Percentiles rank a stretch among this genome's conserved stretches.
phyloP scores from a whole-genome alignment of 2,888 invertebrate genomes.

The Eristalis arbustorum region DNA sequence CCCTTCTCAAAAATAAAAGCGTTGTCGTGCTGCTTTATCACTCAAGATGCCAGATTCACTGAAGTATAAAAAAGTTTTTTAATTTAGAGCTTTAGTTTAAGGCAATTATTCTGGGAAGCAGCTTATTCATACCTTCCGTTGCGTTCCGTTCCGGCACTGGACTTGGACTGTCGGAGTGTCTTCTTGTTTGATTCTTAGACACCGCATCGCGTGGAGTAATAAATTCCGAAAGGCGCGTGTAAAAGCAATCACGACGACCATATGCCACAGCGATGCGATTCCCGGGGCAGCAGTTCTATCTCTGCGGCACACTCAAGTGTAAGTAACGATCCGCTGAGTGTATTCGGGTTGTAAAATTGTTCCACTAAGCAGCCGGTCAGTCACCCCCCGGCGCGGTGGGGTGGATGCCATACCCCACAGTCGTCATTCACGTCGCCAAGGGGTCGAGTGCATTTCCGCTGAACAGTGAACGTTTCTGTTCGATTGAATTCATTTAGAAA shows the following conservation, averaged over 20 bases:
- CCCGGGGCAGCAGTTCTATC: background rate
- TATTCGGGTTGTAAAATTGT: constrained; percentile 25
- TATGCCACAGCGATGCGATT: constrained; percentile 37
- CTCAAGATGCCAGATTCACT: constrained; percentile 9
- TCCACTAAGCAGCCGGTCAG: constrained; percentile 29
- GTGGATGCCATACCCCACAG: background rate
- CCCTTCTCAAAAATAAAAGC: constrained; percentile 15
- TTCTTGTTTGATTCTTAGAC: background rate
- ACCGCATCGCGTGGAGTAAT: constrained; percentile 29
- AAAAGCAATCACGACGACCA: constrained; percentile 62
- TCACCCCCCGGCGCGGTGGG: background rate
- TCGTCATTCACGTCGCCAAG: background rate
- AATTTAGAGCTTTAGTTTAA: constrained; percentile 62
- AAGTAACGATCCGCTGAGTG: constrained; percentile 8
- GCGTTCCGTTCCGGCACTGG: background rate
- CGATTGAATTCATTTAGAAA: constrained; percentile 66
- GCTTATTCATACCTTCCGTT: background rate
- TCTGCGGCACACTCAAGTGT: constrained; percentile 30
- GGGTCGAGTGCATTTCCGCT: constrained; percentile 16
- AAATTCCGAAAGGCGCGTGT: constrained; percentile 56
- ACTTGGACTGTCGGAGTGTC: constrained; percentile 15
- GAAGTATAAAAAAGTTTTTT: constrained; percentile 59
- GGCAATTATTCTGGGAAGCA: constrained; percentile 50
- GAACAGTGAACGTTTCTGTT: constrained; percentile 47
- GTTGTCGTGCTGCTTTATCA: background rate